A percentile compares a stretch with the other conserved stretches of the same genome.
Evolutionary conservation across 2,113 vertebrate species (phyloP).

Genomic region (Reinhardtius hippoglossoides): DNA sequence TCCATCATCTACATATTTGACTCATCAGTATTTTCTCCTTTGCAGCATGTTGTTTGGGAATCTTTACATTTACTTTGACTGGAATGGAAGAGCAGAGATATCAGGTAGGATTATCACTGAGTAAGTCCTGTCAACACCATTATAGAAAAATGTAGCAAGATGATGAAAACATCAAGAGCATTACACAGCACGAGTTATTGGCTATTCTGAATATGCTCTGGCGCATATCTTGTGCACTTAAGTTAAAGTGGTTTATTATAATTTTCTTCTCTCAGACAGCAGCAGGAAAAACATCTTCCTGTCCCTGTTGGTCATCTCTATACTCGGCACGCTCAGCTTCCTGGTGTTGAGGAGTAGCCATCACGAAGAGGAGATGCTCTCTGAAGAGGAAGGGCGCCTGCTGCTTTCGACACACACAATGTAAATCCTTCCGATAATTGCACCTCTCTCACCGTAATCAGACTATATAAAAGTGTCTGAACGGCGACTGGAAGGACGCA

Average conservation of each 20-base stretch:
- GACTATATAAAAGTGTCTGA: slow-evolving; percentile 9
- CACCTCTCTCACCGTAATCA: slow-evolving; percentile 9
- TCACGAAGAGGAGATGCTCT: slow-evolving; percentile 74
- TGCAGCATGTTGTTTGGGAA: slow-evolving; percentile 98
- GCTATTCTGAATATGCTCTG: slow-evolving; percentile 18
- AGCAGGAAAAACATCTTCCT: slow-evolving; percentile 93
- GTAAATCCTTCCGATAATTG: slow-evolving; percentile 66
- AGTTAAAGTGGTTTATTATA: slow-evolving; percentile 31
- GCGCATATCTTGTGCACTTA: slow-evolving; percentile 29
- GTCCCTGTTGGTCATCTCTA: slow-evolving; percentile 89
- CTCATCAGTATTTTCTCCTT: slow-evolving; percentile 33
- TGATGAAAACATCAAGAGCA: slow-evolving; percentile 23
- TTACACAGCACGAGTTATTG: not conserved
- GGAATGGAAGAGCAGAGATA: slow-evolving; percentile 92
- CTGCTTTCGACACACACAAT: slow-evolving; percentile 72
- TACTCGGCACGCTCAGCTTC: slow-evolving; percentile 92
- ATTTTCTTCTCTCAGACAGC: slow-evolving; percentile 81
- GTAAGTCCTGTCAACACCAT: not conserved
- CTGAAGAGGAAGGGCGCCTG: slow-evolving; percentile 82
- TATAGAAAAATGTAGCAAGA: not conserved
- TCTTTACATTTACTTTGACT: slow-evolving; percentile 96
- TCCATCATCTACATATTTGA: not conserved
- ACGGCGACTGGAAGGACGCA: not conserved
- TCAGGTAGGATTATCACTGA: slow-evolving; percentile 84
- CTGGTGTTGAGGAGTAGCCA: slow-evolving; percentile 87